Evolutionary conservation across 2,888 invertebrate genomes (phyloP).

Genomic region (Cheilosia impressa): DNA sequence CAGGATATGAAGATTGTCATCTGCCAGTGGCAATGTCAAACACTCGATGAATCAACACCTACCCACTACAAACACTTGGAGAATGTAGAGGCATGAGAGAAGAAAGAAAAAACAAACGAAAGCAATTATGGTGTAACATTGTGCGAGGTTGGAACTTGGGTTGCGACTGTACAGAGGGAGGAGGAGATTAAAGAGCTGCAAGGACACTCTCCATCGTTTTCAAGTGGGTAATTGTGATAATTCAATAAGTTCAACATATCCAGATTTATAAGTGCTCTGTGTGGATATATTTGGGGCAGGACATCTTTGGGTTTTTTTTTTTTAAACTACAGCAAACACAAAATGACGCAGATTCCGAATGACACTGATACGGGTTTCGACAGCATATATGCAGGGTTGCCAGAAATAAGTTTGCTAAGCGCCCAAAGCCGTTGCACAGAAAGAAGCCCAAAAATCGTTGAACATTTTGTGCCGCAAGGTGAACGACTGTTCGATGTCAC

Average conservation of each 20-base stretch:
- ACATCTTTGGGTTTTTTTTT: too few relatives aligned
- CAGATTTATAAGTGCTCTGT: too few relatives aligned
- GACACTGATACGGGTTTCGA: too few relatives aligned
- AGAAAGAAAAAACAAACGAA: background rate
- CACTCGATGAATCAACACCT: constrained; percentile 66
- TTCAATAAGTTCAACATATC: background rate
- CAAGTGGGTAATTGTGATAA: constrained; percentile 9
- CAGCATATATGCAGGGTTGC: too few relatives aligned
- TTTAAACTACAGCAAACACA: too few relatives aligned
- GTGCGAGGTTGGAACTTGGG: background rate
- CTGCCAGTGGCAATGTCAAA: constrained; percentile 53
- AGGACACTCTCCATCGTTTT: constrained; percentile 1
- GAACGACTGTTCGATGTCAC: too few relatives aligned
- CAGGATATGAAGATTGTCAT: constrained; percentile 64
- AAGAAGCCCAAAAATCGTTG: too few relatives aligned
- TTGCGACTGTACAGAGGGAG: background rate
- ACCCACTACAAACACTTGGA: constrained; percentile 32
- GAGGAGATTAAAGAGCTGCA: constrained; percentile 1
- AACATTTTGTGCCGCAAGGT: too few relatives aligned
- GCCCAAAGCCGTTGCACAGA: too few relatives aligned
- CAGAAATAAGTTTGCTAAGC: too few relatives aligned
- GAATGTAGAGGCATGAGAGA: background rate
- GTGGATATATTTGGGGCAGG: too few relatives aligned
- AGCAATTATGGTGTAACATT: constrained; percentile 39
- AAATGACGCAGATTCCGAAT: too few relatives aligned